phyloP scores from a whole-genome alignment of 2,113 vertebrate species.

The Pungitius pungitius region DNA sequence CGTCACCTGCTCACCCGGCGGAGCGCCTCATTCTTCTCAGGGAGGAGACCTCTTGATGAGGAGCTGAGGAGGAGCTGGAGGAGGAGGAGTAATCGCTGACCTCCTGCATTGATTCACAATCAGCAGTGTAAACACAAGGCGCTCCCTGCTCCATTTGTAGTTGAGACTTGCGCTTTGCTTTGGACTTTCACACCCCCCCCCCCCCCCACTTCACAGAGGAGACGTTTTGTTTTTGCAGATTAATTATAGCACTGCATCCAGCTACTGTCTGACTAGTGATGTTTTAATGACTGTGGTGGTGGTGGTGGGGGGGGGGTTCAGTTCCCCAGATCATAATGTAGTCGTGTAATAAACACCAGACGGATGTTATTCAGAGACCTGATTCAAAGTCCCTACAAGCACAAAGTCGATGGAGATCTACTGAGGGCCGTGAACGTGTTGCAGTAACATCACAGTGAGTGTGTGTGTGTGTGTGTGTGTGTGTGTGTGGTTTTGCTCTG shows the following conservation, averaged over 20 bases:
- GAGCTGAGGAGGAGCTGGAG: conserved; percentile 14
- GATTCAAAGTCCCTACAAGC: not conserved
- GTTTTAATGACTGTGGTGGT: conserved; percentile 29
- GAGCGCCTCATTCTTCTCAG: conserved; percentile 7
- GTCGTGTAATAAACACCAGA: not conserved
- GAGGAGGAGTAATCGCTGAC: conserved; percentile 44
- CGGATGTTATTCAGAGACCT: not conserved
- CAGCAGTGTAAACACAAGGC: conserved; percentile 28
- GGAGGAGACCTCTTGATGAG: conserved; percentile 7
- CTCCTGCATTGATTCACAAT: conserved; percentile 21
- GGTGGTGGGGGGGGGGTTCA: conserved; percentile 10
- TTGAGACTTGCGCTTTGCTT: not conserved
- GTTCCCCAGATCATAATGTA: not conserved
- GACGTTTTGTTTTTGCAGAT: not conserved
- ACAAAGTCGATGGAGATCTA: conserved; percentile 17
- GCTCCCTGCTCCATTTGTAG: not conserved
- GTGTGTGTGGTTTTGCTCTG: not conserved
- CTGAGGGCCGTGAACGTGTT: conserved; percentile 29
- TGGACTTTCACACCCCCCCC: not conserved
- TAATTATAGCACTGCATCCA: not conserved
- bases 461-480: conserved; percentile 8
- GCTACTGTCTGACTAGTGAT: conserved; percentile 24
- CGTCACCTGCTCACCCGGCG: conserved; percentile 57
- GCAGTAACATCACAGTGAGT: conserved; percentile 11
- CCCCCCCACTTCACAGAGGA: not conserved